These are phyloP conservation scores for Gortyna flavago DNA, from an alignment of 2,888 invertebrate genomes.

Conservation along the genomic window DNA sequence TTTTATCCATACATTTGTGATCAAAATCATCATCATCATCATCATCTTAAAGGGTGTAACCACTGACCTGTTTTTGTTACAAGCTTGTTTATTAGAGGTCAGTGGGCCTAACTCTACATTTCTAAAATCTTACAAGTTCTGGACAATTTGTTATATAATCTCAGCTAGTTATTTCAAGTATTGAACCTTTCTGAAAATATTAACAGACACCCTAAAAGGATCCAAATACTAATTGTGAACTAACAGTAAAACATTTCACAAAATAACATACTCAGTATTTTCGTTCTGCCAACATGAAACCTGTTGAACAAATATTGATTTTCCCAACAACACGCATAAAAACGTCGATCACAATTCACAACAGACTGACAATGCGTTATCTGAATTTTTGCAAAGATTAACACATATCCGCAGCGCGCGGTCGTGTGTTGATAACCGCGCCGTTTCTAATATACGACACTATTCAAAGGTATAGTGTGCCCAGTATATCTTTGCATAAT, in stretches of 20 bases:
- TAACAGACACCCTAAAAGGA: background rate
- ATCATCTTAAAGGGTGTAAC: background rate
- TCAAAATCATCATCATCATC: background rate
- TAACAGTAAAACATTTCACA: conserved; percentile 1
- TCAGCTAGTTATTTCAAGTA: background rate
- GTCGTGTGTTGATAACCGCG: conserved; percentile 54
- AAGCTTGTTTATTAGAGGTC: too few relatives aligned
- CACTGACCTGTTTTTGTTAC: too few relatives aligned
- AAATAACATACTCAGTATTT: conserved; percentile 8
- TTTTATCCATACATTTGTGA: background rate
- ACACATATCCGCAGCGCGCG: conserved; percentile 58
- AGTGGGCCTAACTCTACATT: too few relatives aligned
- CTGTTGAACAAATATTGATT: conserved; percentile 59
- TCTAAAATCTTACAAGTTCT: background rate
- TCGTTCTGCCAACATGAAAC: conserved; percentile 23
- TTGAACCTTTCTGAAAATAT: background rate
- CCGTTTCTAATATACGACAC: conserved; percentile 44
- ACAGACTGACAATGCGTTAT: conserved; percentile 54
- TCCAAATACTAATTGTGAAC: background rate
- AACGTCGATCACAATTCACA: conserved; percentile 54
- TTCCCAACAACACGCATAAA: conserved; percentile 48
- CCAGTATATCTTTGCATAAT: conserved; percentile 15
- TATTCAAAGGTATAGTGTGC: conserved; percentile 30
- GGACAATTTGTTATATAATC: background rate
- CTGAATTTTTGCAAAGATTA: conserved; percentile 62